Percentiles rank a stretch among this genome's conserved stretches.
Conservation (phyloP, 1,140 invertebrate species). For the Aphaenogaster floridana region DNA sequence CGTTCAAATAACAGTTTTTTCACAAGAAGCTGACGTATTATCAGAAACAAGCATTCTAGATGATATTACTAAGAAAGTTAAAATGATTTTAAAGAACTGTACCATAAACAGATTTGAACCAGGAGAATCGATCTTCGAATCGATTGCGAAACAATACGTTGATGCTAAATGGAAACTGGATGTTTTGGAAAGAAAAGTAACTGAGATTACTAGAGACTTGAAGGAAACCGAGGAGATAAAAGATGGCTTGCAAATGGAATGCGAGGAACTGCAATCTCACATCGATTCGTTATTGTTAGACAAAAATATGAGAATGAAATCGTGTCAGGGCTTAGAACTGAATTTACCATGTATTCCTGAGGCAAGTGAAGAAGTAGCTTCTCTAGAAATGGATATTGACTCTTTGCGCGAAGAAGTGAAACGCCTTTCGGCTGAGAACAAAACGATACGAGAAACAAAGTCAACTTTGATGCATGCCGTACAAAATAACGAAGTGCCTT, state of each 20-base stretch:
- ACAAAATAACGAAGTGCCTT: slow-evolving; percentile 18
- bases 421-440: slow-evolving; percentile 87
- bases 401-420: slow-evolving; percentile 80
- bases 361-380: slow-evolving; percentile 83
- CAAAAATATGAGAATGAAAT: slow-evolving; percentile 60
- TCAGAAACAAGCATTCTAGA: slow-evolving; percentile 51
- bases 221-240: slow-evolving; percentile 79
- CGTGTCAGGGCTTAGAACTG: slow-evolving; percentile 68
- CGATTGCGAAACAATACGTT: slow-evolving; percentile 80
- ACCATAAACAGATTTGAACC: slow-evolving; percentile 68
- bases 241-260: slow-evolving; percentile 82
- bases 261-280: slow-evolving; percentile 82
- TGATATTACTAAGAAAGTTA: slow-evolving; percentile 75
- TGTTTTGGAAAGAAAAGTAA: slow-evolving; percentile 82
- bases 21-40: not conserved
- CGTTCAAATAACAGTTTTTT: slow-evolving; percentile 62
- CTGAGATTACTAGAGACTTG: slow-evolving; percentile 81
- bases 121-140: slow-evolving; percentile 80
- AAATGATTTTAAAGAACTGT: slow-evolving; percentile 80
- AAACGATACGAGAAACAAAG: slow-evolving; percentile 86
- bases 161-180: slow-evolving; percentile 84
- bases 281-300: slow-evolving; percentile 82
- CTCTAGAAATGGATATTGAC: slow-evolving; percentile 83
- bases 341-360: slow-evolving; percentile 85
- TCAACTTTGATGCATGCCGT: slow-evolving; percentile 41